phyloP scores from a whole-genome alignment of 2,888 invertebrate species.

The Balanococcus diminutus region DNA sequence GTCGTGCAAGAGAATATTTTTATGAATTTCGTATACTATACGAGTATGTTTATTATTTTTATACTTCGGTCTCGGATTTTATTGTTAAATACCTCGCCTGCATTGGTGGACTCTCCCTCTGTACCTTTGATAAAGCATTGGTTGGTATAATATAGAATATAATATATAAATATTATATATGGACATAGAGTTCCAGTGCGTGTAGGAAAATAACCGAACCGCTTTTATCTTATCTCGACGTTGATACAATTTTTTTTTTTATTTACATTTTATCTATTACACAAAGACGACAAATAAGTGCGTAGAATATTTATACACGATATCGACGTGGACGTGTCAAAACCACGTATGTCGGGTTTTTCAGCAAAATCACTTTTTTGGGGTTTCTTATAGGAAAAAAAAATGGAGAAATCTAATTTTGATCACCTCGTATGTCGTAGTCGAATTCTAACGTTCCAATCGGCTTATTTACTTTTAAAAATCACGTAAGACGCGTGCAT shows the following conservation, averaged over 20 bases:
- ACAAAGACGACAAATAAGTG: background rate
- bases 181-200: background rate
- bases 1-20: background rate
- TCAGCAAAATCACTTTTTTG: no score
- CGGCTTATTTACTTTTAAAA: no score
- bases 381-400: no score
- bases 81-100: background rate
- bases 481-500: no score
- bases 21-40: conserved; percentile 15
- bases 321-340: no score
- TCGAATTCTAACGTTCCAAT: no score
- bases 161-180: no score
- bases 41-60: background rate
- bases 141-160: no score
- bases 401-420: no score
- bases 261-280: background rate
- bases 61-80: background rate
- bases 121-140: background rate
- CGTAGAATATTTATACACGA: background rate
- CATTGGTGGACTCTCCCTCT: background rate
- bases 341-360: no score
- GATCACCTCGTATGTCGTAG: no score
- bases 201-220: background rate
- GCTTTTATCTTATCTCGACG: background rate
- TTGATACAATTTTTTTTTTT: background rate